Evolutionary conservation across 2,888 invertebrate genomes (phyloP), one percentile per base, ranked within the genome.

Genomic region (Netelia virgata): DNA sequence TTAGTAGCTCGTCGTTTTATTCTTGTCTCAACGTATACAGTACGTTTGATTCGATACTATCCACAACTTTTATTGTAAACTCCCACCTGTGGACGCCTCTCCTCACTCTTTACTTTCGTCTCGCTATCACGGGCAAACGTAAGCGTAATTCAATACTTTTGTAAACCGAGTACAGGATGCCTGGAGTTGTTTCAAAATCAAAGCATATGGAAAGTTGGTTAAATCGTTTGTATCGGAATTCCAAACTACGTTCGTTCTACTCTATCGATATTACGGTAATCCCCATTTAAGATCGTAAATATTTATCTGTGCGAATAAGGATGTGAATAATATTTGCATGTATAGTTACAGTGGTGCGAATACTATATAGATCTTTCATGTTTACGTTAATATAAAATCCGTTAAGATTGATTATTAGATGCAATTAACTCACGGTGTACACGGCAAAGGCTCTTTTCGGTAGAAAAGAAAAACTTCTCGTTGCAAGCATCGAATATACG

Each of bases 371-470:
- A 28, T 69, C 23, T 55, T 47, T 47, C 16, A 50, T 63, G 18
- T 41, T 47, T 20, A 36, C 36, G n/a, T 18, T 74, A 5, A 36
- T 64, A 18, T 0, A 36, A 36, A 36, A 36, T 43, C 28, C 47
- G 23, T 57, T 53, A 3, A 28, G 14, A 16, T 59, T 59, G 72
- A 47, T 77, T 47, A 5, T 63, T 69, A 23, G 36, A 28, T 18
- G 59, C 73, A n/a, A 53, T 74, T 41, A 23, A 86, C 86, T 87
- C 74, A 87, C 87, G 16, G 80, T 74, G 50, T 84, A 84, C 14
- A 81, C 76, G 79, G 86, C 61, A 75, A 88, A 88, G 20, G 84
- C 79, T 68, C 88, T 84, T 76, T 82, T 87, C 5, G 80, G 76
- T 20, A 81, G 76, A 69, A 63, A 84, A 53, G 36, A 18, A 20